These are phyloP conservation scores for Castor canadensis DNA, from an alignment of 2,113 vertebrate genomes.

Conservation along the genomic window DNA sequence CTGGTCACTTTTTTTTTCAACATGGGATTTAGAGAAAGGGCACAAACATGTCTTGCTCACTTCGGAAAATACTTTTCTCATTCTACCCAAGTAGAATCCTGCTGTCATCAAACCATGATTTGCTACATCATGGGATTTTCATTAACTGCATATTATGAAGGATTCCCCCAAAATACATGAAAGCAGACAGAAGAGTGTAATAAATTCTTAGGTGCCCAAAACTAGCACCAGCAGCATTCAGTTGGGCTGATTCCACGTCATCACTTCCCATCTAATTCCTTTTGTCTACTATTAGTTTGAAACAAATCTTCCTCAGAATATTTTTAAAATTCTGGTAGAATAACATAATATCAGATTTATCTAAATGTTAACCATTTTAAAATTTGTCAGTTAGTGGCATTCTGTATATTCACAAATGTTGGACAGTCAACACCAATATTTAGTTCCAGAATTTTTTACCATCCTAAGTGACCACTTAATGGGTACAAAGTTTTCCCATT, in stretches of 20 bases:
- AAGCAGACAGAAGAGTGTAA: neutral
- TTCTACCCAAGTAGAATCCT: neutral
- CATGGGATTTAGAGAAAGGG: constrained; percentile 19
- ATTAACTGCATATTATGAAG: neutral
- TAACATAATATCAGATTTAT: neutral
- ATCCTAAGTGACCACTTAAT: neutral
- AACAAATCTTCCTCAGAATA: neutral
- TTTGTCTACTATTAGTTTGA: neutral
- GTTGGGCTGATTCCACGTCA: neutral
- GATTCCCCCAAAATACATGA: neutral
- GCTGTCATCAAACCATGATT: neutral
- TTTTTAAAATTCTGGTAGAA: neutral
- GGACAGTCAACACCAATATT: neutral
- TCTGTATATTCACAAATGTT: neutral
- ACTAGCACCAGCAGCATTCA: neutral
- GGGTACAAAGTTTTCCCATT: neutral
- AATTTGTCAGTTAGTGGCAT: neutral
- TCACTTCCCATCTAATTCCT: too few species aligned
- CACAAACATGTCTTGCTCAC: constrained; percentile 7
- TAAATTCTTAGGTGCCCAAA: too few species aligned
- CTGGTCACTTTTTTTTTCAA: constrained; percentile 39
- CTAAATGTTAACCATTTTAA: constrained; percentile 1
- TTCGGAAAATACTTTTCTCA: constrained; percentile 16
- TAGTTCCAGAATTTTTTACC: neutral
- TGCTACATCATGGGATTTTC: neutral